These are phyloP conservation scores for Papilio dardanus DNA, from an alignment of 1,140 invertebrate genomes.

Conservation along the genomic window DNA sequence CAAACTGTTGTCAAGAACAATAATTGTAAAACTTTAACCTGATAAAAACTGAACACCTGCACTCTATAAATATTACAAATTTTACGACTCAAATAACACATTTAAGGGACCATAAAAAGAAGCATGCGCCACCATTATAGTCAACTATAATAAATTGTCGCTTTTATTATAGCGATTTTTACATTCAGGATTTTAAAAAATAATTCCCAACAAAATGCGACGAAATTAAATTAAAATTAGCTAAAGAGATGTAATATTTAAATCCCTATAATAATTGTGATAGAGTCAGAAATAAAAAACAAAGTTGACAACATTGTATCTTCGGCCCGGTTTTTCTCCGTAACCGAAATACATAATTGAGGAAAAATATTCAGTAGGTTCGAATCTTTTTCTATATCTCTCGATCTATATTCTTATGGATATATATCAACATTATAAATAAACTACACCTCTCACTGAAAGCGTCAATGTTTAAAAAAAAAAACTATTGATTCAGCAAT, in stretches of 20 bases:
- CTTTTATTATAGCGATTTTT: constrained; percentile 9
- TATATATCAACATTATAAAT: too few relatives aligned
- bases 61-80: constrained; percentile 21
- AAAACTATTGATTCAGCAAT: too few relatives aligned
- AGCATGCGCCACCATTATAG: constrained; percentile 1
- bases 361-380: background rate
- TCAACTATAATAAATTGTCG: constrained; percentile 1
- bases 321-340: background rate
- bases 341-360: background rate
- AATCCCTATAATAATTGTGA: background rate
- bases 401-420: too few relatives aligned
- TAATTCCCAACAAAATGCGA: background rate
- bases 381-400: too few relatives aligned
- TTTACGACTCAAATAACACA: constrained; percentile 11
- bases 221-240: background rate
- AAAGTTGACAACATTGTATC: background rate
- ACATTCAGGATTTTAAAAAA: background rate
- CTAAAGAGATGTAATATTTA: background rate
- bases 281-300: background rate
- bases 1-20: background rate
- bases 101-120: constrained; percentile 31
- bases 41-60: background rate
- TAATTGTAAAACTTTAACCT: constrained; percentile 16
- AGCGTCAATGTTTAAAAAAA: too few relatives aligned
- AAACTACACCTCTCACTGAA: too few relatives aligned